These are phyloP conservation scores for Triplophysa tibetana DNA, from an alignment of 2,113 vertebrate species.

Conservation along the genomic window DNA sequence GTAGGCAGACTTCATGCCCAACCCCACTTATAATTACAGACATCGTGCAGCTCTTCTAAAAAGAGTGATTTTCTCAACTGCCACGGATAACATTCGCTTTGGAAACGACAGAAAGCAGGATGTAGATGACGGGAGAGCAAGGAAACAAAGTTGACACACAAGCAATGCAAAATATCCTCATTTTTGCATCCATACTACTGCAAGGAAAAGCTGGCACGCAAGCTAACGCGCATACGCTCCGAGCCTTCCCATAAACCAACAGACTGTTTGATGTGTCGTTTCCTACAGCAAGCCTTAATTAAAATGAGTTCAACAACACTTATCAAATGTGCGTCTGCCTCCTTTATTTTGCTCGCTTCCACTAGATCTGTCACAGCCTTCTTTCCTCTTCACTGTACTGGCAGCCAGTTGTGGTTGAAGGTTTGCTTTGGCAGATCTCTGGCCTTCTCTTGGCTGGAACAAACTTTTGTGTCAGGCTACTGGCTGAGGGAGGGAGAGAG, in stretches of 20 bases:
- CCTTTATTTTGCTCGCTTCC: slow-evolving; percentile 51
- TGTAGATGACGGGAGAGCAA: slow-evolving; percentile 48
- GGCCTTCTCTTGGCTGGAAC: slow-evolving; percentile 70
- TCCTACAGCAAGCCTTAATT: slow-evolving; percentile 65
- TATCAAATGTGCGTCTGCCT: slow-evolving; percentile 55
- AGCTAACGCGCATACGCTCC: neutral
- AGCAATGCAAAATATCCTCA: slow-evolving; percentile 54
- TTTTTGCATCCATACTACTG: neutral
- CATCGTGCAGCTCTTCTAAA: slow-evolving; percentile 70
- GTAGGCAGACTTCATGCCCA: slow-evolving; percentile 63
- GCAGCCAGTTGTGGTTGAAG: slow-evolving; percentile 67
- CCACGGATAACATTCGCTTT: slow-evolving; percentile 64
- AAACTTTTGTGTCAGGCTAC: slow-evolving; percentile 80
- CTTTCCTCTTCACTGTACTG: slow-evolving; percentile 62
- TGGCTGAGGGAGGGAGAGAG: slow-evolving; percentile 78
- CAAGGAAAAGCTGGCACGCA: neutral
- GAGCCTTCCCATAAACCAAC: slow-evolving; percentile 42
- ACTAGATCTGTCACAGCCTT: slow-evolving; percentile 49
- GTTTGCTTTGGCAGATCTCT: slow-evolving; percentile 77
- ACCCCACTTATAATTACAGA: slow-evolving; percentile 76
- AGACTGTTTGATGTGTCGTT: slow-evolving; percentile 67
- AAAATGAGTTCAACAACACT: slow-evolving; percentile 57
- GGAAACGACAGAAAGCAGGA: slow-evolving; percentile 54
- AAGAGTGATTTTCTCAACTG: slow-evolving; percentile 65
- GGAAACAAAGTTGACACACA: slow-evolving; percentile 26